phyloP scores from a whole-genome alignment of 2,797 vertebrate genomes.

The Acanthurus leucopareius region DNA sequence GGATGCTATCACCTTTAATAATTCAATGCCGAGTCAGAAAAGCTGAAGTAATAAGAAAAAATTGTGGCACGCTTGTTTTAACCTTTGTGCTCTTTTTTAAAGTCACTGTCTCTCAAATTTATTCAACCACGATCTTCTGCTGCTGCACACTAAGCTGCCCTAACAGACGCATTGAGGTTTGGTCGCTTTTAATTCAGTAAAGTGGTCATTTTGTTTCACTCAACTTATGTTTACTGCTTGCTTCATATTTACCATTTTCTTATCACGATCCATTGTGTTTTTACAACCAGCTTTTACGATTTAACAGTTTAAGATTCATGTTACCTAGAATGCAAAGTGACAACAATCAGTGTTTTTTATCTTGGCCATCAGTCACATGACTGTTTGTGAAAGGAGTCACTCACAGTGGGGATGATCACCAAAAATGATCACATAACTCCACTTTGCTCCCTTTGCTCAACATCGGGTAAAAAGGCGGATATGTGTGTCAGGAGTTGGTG shows the following conservation, averaged over 20 bases:
- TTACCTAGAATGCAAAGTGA: background rate
- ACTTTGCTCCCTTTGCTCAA: no score
- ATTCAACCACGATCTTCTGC: background rate
- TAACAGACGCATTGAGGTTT: background rate
- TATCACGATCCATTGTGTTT: no score
- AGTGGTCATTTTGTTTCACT: background rate
- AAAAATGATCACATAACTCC: no score
- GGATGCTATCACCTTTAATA: conserved; percentile 18
- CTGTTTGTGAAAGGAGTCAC: background rate
- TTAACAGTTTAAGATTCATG: background rate
- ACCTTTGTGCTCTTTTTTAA: conserved; percentile 10
- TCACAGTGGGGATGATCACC: no score
- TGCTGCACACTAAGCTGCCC: conserved; percentile 23
- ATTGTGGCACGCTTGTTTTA: conserved; percentile 26
- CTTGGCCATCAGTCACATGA: background rate
- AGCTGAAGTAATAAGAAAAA: conserved; percentile 7
- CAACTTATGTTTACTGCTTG: no score
- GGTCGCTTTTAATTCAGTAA: conserved; percentile 17
- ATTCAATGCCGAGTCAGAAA: conserved; percentile 28
- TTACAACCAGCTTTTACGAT: no score
- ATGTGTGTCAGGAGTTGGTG: background rate
- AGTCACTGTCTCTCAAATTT: background rate
- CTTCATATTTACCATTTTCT: no score
- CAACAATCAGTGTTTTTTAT: background rate
- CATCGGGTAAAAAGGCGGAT: background rate